Evolutionary conservation across 1,140 invertebrate genomes (phyloP).

Genomic region (Contarinia nasturtii): DNA sequence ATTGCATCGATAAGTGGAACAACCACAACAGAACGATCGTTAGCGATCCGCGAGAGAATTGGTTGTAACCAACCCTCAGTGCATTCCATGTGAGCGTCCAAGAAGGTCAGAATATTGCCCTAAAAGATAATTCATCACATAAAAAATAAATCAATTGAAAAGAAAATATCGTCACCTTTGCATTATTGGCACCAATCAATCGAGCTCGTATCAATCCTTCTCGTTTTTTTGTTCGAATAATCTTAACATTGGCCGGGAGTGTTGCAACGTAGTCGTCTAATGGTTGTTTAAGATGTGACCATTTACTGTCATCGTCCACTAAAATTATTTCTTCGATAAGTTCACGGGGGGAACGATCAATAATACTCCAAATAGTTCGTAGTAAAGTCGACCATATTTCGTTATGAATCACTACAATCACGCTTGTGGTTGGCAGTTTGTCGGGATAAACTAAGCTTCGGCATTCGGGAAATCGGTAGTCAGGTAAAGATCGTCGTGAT

Average conservation of each 20-base stretch:
- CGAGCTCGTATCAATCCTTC: constrained; percentile 73
- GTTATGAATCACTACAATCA: constrained; percentile 86
- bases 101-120: constrained; percentile 57
- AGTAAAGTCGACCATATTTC: constrained; percentile 82
- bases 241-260: constrained; percentile 41
- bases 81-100: constrained; percentile 87
- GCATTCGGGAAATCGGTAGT: constrained; percentile 78
- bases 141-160: too few relatives aligned
- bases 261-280: constrained; percentile 50
- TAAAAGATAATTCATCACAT: constrained; percentile 26
- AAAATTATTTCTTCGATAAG: constrained; percentile 76
- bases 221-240: constrained; percentile 49
- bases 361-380: constrained; percentile 65
- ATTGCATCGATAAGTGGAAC: constrained; percentile 93
- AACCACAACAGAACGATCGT: constrained; percentile 52
- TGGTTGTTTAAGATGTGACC: constrained; percentile 26
- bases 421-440: constrained; percentile 48
- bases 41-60: constrained; percentile 53
- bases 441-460: constrained; percentile 33
- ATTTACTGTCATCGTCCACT: constrained; percentile 83
- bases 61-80: constrained; percentile 82
- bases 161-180: constrained; percentile 44
- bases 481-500: constrained; percentile 82
- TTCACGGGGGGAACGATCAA: constrained; percentile 53
- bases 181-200: constrained; percentile 59